phyloP scores from a whole-genome alignment of 2,113 vertebrate species.

The Atrichornis clamosus region DNA sequence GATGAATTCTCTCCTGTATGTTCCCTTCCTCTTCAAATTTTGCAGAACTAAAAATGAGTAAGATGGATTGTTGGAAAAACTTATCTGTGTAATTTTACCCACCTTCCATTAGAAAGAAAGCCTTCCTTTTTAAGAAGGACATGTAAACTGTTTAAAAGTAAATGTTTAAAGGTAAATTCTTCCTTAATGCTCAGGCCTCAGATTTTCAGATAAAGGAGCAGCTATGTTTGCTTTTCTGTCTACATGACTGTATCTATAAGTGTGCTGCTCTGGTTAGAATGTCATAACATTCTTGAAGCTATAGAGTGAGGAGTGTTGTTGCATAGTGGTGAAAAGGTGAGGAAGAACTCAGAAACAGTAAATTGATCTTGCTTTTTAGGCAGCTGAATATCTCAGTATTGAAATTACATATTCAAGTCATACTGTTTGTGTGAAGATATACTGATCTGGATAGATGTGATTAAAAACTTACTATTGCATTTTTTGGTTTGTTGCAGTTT shows the following conservation, averaged over 20 bases:
- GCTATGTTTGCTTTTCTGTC: not conserved
- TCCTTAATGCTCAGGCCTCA: not conserved
- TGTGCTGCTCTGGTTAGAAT: not conserved
- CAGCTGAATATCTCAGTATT: not conserved
- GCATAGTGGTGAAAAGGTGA: not conserved
- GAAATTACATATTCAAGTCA: not conserved
- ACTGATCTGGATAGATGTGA: not conserved
- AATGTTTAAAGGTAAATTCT: not conserved
- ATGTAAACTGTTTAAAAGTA: not conserved
- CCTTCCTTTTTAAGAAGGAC: not conserved
- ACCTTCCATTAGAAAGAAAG: not conserved
- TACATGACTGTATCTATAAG: not conserved
- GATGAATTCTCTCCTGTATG: accelerated
- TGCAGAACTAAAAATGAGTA: not conserved
- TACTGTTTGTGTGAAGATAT: not conserved
- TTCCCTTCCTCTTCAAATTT: not conserved
- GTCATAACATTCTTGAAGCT: not conserved
- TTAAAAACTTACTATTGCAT: not conserved
- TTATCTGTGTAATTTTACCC: not conserved
- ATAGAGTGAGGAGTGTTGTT: not conserved
- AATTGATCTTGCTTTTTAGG: not conserved
- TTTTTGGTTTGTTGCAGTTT: not conserved
- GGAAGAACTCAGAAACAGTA: not conserved
- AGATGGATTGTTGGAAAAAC: not conserved
- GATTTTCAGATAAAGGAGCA: not conserved